Evolutionary conservation across 2,797 vertebrate genomes (phyloP).

Genomic region (Clarias laeviceps): DNA sequence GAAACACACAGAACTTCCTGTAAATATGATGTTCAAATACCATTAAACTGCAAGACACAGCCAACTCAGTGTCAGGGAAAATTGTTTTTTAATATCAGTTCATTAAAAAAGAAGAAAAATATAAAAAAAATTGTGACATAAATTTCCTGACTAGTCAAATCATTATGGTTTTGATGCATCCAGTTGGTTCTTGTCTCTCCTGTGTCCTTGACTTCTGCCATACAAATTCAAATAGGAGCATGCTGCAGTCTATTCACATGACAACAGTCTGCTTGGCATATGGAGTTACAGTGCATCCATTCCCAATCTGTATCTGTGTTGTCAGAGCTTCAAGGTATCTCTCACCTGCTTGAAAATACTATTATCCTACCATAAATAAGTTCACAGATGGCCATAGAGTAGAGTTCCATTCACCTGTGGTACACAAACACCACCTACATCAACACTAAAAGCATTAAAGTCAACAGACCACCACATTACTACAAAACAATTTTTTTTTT

Average conservation of each 20-base stretch:
- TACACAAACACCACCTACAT: constrained; percentile 26
- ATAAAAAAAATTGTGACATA: neutral
- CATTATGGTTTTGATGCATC: constrained; percentile 8
- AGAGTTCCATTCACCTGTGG: constrained; percentile 20
- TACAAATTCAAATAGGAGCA: neutral
- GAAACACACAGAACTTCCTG: neutral
- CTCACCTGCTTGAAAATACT: constrained; percentile 31
- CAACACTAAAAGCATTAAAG: constrained; percentile 33
- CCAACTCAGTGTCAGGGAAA: constrained; percentile 21
- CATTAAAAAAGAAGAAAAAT: constrained; percentile 35
- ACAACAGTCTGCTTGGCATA: constrained; percentile 16
- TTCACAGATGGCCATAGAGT: constrained; percentile 23
- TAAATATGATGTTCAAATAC: constrained; percentile 28
- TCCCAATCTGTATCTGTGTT: neutral
- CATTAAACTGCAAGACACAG: constrained; percentile 36
- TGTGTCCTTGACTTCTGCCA: neutral
- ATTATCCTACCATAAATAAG: constrained; percentile 43
- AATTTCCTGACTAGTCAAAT: neutral
- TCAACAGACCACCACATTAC: constrained; percentile 30
- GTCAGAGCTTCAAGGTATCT: constrained; percentile 39
- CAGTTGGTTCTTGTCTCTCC: constrained; percentile 7
- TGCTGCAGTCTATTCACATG: neutral
- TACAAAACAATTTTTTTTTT: constrained; percentile 9
- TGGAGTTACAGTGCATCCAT: neutral
- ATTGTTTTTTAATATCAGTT: neutral